Evolutionary conservation across 92 coral and sea anemone genomes (phyloP).

Genomic region (Epizoanthus scotinus): DNA sequence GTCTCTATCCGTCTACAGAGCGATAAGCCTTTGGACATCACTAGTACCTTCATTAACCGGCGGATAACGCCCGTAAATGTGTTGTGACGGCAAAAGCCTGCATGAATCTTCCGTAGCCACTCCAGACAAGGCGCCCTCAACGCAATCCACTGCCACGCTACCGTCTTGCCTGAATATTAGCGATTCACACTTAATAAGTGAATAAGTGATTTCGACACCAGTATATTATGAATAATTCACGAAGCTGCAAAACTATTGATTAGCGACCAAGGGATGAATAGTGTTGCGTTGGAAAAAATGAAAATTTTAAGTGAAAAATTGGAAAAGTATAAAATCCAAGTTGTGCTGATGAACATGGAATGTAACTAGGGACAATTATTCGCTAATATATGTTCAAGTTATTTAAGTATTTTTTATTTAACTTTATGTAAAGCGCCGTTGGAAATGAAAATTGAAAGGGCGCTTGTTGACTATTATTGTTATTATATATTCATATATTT

Average conservation of each 20-base stretch:
- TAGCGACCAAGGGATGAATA: background rate
- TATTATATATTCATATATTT: too few species aligned
- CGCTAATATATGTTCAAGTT: too few species aligned
- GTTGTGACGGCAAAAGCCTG: background rate
- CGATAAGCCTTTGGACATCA: slow-evolving; percentile 4
- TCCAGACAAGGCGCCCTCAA: background rate
- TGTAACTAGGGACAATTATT: too few species aligned
- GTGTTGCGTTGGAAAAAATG: background rate
- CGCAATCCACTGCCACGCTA: background rate
- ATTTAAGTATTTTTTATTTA: too few species aligned
- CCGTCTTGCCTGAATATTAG: background rate
- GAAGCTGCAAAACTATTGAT: background rate
- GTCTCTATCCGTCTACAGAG: background rate
- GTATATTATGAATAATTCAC: background rate
- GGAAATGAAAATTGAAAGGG: too few species aligned
- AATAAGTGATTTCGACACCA: slow-evolving; percentile 1
- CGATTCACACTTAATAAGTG: slow-evolving; percentile 4
- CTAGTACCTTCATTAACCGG: background rate
- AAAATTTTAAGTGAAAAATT: too few species aligned
- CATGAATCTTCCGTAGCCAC: background rate
- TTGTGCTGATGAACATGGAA: too few species aligned
- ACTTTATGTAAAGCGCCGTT: too few species aligned
- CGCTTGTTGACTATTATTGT: too few species aligned
- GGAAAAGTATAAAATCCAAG: too few species aligned
- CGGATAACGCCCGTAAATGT: background rate